Conservation (phyloP, 2,888 invertebrate species). For the Coelogynopora nodosa region DNA sequence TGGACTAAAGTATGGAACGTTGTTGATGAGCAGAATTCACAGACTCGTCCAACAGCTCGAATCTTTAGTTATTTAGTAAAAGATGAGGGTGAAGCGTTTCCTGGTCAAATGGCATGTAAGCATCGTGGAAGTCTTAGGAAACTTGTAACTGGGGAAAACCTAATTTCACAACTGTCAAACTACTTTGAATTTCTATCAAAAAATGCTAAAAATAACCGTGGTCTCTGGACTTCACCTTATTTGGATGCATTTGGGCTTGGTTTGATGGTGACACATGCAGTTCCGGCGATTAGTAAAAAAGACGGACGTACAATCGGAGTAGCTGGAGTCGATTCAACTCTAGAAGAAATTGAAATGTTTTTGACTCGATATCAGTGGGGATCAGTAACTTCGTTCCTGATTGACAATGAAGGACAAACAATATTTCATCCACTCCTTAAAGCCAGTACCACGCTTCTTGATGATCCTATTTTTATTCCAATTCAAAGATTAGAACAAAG, state of each 20-base stretch:
- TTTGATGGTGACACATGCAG: constrained; percentile 62
- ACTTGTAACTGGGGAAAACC: constrained; percentile 59
- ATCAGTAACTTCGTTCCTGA: constrained; percentile 61
- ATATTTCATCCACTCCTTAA: constrained; percentile 62
- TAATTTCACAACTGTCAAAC: constrained; percentile 62
- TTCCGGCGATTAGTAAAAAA: constrained; percentile 58
- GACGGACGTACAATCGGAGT: constrained; percentile 61
- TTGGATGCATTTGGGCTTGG: constrained; percentile 62
- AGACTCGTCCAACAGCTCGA: constrained; percentile 53
- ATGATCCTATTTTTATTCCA: constrained; percentile 62
- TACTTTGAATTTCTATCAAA: constrained; percentile 61
- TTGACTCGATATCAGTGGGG: constrained; percentile 61
- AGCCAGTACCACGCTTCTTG: constrained; percentile 60
- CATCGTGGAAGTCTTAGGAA: constrained; percentile 58
- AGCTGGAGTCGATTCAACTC: constrained; percentile 62
- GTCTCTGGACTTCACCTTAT: constrained; percentile 62
- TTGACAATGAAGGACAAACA: constrained; percentile 61
- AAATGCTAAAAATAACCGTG: constrained; percentile 55
- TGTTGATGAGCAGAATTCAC: constrained; percentile 54
- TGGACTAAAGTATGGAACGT: constrained; percentile 61
- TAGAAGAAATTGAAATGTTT: constrained; percentile 62
- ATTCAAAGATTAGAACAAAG: constrained; percentile 59
- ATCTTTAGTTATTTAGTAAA: constrained; percentile 62
- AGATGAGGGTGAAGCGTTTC: constrained; percentile 61
- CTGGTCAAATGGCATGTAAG: constrained; percentile 52